Evolutionary conservation across 2,113 vertebrate genomes (phyloP).

Genomic region (Macaca fascicularis): T2T-MFA8v1.1 NC_088379.1:53916501-53917000

Average conservation of each 20-base stretch:
- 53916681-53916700: not conserved
- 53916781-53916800: conserved; percentile 55
- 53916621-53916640: conserved; percentile 6
- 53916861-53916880: conserved; percentile 45
- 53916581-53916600: not conserved
- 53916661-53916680: not conserved
- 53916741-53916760: conserved; percentile 41
- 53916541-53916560: not conserved
- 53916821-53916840: conserved; percentile 49
- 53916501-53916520: not conserved
- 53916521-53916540: conserved; percentile 20
- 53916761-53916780: conserved; percentile 14
- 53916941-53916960: not conserved
- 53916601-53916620: not conserved
- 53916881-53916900: not conserved
- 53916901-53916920: not conserved
- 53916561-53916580: not conserved
- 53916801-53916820: not conserved
- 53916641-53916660: not conserved
- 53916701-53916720: conserved; percentile 43
- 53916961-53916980: not conserved
- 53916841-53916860: conserved; percentile 16
- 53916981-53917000: not conserved
- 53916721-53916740: conserved; percentile 47
- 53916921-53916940: not conserved